Evolutionary conservation across 1,140 invertebrate genomes (phyloP), one percentile per base, ranked within the genome.

Genomic region (Sarcophaga peregrina): DNA sequence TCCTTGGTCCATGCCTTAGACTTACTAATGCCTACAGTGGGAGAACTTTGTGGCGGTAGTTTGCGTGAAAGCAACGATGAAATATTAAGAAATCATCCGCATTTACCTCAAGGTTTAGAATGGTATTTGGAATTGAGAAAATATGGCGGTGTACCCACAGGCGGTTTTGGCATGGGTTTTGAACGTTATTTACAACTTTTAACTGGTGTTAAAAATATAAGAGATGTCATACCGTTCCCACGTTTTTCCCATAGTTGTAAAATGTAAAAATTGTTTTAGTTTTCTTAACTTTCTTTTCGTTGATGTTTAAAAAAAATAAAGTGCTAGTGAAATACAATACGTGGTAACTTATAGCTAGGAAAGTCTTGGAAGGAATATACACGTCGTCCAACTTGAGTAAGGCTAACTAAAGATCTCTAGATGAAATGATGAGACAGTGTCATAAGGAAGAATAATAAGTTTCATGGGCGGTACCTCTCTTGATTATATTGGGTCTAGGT

Each of bases 141-240:
- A 91, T 97, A 94, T 92, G 98, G 98, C 5, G 94, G 95, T 85
- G 93, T 96, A 75, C 94, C 96, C 0, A 97, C 97, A 54, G 97
- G 95, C 20, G 98, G 98, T 0, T 99, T 97, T 92, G 98, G 98
- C 76, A 92, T 99, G 87, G 98, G 98, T 10, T 96, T 99, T 88
- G 98, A 99, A 90, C 93, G 98, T 89, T 94, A 96, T 86, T 89
- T 99, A 78, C 97, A 98, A 91, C 93, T 94, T 72, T 78, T 98
- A 5, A 93, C 97, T 74, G 93, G 94, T 62, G 93, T 97, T 62
- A 87, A 91, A 46, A 99, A 98, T 90, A 98, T 99, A 84, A 97
- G 96, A 91, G 98, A 99, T 89, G 95, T 95, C 9, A 93, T 98
- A 87, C 95, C 97, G n/a, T 99, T 98, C 92, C 98, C 98, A 11